These are phyloP conservation scores for Penelope pileata DNA, from an alignment of 2,113 vertebrate species.

Conservation along the genomic window DNA sequence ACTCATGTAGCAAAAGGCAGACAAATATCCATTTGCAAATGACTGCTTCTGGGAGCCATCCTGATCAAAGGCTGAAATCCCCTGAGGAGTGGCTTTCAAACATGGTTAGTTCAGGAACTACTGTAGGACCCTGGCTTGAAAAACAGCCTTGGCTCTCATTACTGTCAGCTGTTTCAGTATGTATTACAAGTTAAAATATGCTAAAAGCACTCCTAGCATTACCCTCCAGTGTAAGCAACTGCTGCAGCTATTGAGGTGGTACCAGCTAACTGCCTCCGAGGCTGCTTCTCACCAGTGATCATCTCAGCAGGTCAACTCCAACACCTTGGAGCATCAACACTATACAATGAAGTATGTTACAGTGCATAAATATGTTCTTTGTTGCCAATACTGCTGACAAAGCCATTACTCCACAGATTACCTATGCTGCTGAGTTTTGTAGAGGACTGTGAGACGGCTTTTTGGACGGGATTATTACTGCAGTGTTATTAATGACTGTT, in stretches of 20 bases:
- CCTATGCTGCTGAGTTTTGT: background rate
- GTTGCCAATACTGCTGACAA: background rate
- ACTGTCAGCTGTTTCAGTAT: background rate
- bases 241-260: background rate
- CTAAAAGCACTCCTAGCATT: background rate
- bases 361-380: fast-evolving
- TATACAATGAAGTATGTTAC: fast-evolving
- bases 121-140: background rate
- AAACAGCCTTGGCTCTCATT: background rate
- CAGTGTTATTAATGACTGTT: background rate
- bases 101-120: background rate
- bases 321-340: background rate
- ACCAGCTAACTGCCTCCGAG: background rate
- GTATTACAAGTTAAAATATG: background rate
- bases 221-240: background rate
- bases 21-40: background rate
- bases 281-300: background rate
- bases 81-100: background rate
- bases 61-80: background rate
- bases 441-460: background rate
- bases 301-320: background rate
- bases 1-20: background rate
- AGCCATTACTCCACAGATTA: background rate
- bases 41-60: background rate
- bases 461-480: background rate